These are phyloP conservation scores for Anthopleura sola DNA, from an alignment of 64 coral and sea anemone genomes.

Conservation along the genomic window DNA sequence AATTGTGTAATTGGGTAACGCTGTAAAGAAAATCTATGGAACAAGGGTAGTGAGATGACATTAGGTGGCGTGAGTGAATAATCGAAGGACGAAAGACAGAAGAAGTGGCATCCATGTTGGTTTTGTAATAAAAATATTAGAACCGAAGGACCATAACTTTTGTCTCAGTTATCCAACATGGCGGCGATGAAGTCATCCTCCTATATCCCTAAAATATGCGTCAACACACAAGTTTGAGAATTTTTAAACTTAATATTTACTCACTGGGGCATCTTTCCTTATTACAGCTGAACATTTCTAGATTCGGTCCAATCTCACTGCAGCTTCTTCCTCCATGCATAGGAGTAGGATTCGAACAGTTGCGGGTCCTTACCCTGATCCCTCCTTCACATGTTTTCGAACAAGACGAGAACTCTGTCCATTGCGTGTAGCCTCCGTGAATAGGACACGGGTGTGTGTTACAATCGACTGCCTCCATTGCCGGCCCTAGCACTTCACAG, in stretches of 20 bases:
- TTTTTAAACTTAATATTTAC: background rate
- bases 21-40: too few relatives aligned
- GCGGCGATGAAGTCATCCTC: too few relatives aligned
- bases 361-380: slow-evolving; percentile 45
- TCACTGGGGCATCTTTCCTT: slow-evolving; percentile 44
- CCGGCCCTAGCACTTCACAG: slow-evolving; percentile 40
- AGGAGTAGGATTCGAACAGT: slow-evolving; percentile 69
- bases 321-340: slow-evolving; percentile 54
- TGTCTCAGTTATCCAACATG: too few relatives aligned
- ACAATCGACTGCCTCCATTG: slow-evolving; percentile 29
- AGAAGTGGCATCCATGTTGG: too few relatives aligned
- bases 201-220: too few relatives aligned
- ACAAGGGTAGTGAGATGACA: too few relatives aligned
- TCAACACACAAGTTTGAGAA: too few relatives aligned
- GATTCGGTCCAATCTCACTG: slow-evolving; percentile 40
- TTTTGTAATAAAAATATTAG: too few relatives aligned
- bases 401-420: slow-evolving; percentile 67
- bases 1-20: too few relatives aligned
- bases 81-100: too few relatives aligned
- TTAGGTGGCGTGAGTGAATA: too few relatives aligned
- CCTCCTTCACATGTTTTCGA: slow-evolving; percentile 73
- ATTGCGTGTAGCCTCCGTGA: slow-evolving; percentile 58
- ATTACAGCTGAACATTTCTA: slow-evolving; percentile 17
- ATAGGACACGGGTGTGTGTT: slow-evolving; percentile 74
- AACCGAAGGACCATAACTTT: too few relatives aligned